phyloP scores from a whole-genome alignment of 2,113 vertebrate species.

The Stigmatopora argus region DNA sequence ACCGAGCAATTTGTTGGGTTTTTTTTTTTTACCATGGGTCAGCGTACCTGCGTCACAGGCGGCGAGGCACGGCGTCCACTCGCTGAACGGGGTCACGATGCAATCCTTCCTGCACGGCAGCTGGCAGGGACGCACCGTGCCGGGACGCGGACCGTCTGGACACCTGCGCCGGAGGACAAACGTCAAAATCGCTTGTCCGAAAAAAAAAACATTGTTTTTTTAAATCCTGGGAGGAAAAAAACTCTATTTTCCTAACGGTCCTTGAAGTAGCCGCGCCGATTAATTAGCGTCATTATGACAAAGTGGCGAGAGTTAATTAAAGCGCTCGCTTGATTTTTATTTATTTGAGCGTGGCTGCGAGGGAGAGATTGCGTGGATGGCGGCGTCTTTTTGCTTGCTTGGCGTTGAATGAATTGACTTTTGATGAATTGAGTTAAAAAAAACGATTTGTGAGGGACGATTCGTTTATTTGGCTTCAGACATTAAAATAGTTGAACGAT shows the following conservation, averaged over 20 bases:
- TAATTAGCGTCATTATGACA: slow-evolving; percentile 74
- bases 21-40: neutral
- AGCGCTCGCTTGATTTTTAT: slow-evolving; percentile 46
- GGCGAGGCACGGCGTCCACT: slow-evolving; percentile 84
- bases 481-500: too few relatives aligned
- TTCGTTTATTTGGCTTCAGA: too few relatives aligned
- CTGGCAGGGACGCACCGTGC: slow-evolving; percentile 82
- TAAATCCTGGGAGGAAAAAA: slow-evolving; percentile 26
- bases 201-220: neutral
- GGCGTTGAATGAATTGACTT: too few relatives aligned
- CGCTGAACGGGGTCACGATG: slow-evolving; percentile 83
- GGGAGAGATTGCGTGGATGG: slow-evolving; percentile 49
- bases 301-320: slow-evolving; percentile 67
- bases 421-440: too few relatives aligned
- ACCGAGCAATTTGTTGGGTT: neutral
- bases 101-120: slow-evolving; percentile 93
- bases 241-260: slow-evolving; percentile 52
- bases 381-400: neutral
- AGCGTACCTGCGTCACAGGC: slow-evolving; percentile 82
- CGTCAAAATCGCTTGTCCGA: neutral
- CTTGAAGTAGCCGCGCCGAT: slow-evolving; percentile 64
- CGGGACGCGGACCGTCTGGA: slow-evolving; percentile 88
- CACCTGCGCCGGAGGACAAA: slow-evolving; percentile 64
- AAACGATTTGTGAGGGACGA: too few relatives aligned
- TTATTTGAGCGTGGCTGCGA: slow-evolving; percentile 57